Evolutionary conservation across 2,113 vertebrate species (phyloP).

Genomic region (Cyphomyrus discorhynchus): DNA sequence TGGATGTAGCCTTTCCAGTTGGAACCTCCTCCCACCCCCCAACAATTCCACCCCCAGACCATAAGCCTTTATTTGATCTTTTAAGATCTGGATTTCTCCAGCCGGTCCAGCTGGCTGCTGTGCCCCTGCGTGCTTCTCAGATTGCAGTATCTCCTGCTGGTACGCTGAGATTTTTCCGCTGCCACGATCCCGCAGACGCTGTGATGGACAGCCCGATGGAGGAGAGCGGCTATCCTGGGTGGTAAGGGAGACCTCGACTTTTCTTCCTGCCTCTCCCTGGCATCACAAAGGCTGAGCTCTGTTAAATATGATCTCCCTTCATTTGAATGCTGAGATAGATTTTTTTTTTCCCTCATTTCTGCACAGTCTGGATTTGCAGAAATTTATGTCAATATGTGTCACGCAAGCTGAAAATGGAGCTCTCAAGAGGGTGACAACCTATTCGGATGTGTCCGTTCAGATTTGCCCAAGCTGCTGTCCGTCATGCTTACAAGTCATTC

Average conservation of each 20-base stretch:
- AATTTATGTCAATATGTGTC: slow-evolving; percentile 1
- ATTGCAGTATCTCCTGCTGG: neutral
- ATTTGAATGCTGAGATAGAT: slow-evolving; percentile 1
- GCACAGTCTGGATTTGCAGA: neutral
- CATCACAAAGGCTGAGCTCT: neutral
- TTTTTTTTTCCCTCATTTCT: neutral
- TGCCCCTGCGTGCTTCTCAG: neutral
- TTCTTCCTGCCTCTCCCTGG: neutral
- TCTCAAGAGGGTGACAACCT: neutral
- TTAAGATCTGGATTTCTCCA: neutral
- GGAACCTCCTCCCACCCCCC: neutral
- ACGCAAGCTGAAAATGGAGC: neutral
- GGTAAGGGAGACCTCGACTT: neutral
- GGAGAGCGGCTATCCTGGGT: slow-evolving; percentile 26
- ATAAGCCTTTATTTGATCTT: slow-evolving; percentile 3
- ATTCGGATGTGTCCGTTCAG: neutral
- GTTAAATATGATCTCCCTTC: neutral
- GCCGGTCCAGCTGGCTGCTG: neutral
- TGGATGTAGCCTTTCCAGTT: neutral
- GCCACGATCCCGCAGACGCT: slow-evolving; percentile 23
- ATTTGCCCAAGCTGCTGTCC: slow-evolving; percentile 3
- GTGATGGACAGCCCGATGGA: slow-evolving; percentile 40
- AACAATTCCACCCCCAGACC: neutral
- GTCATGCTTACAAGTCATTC: neutral
- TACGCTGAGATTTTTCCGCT: slow-evolving; percentile 9